phyloP scores from a whole-genome alignment of 2,888 invertebrate genomes.

The Nebria brevicollis region DNA sequence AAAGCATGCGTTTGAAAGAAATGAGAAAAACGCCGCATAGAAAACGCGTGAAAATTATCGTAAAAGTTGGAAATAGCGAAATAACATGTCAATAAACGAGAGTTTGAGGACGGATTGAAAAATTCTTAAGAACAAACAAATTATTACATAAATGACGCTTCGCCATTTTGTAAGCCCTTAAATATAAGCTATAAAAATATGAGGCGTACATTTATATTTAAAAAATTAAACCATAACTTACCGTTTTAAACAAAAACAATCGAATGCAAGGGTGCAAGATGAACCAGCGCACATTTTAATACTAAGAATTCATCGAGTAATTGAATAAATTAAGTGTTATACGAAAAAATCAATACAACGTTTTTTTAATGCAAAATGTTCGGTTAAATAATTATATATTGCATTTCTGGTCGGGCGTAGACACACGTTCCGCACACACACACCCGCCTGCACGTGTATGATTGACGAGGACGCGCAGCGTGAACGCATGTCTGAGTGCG shows the following conservation, averaged over 20 bases:
- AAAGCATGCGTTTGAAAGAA: slow-evolving; percentile 9
- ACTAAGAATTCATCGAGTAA: slow-evolving; percentile 19
- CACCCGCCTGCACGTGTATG: neutral
- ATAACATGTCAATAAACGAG: neutral
- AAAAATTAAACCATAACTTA: slow-evolving; percentile 47
- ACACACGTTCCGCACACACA: slow-evolving; percentile 27
- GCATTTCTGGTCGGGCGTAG: slow-evolving; percentile 48
- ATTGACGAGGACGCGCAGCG: slow-evolving; percentile 50
- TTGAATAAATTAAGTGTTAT: slow-evolving; percentile 55
- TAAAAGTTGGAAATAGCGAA: neutral
- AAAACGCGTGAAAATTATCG: slow-evolving; percentile 3
- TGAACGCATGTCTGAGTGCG: slow-evolving; percentile 52
- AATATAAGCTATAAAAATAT: slow-evolving; percentile 60
- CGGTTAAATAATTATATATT: slow-evolving; percentile 64
- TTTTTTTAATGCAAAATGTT: slow-evolving; percentile 64
- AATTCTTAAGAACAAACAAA: slow-evolving; percentile 31
- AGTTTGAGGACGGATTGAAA: neutral
- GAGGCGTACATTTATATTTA: slow-evolving; percentile 55
- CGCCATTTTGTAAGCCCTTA: slow-evolving; percentile 64
- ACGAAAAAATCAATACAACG: slow-evolving; percentile 63
- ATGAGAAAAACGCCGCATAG: neutral
- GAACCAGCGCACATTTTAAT: neutral
- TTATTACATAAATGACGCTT: slow-evolving; percentile 57
- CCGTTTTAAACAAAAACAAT: slow-evolving; percentile 46
- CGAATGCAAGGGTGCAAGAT: neutral